Percentiles rank a stretch among this genome's conserved stretches.
Conservation (phyloP, 2,888 invertebrate genomes). For the Agrochola circellaris region DNA sequence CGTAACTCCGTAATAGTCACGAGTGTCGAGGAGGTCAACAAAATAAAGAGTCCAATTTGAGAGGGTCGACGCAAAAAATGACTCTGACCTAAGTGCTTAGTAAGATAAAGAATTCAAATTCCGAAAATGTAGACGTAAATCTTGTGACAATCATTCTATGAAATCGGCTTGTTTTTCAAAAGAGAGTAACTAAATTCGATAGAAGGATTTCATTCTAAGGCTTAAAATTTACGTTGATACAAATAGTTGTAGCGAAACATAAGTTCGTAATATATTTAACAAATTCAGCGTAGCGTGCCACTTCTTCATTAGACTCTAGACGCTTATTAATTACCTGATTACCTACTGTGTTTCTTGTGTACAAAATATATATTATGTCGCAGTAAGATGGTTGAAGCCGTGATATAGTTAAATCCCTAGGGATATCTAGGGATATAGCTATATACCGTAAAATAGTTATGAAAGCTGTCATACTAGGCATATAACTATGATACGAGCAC, state of each 20-base stretch:
- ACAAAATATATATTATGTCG: not conserved
- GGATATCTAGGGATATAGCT: too few species aligned
- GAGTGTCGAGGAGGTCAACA: slow-evolving; percentile 51
- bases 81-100: slow-evolving; percentile 39
- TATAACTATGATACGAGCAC: too few species aligned
- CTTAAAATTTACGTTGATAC: not conserved
- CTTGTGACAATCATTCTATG: slow-evolving; percentile 7
- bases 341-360: slow-evolving; percentile 3
- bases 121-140: slow-evolving; percentile 31
- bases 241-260: not conserved
- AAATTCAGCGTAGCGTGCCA: slow-evolving; percentile 1
- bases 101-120: slow-evolving; percentile 53
- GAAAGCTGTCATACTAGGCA: too few species aligned
- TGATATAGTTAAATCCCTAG: too few species aligned
- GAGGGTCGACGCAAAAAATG: slow-evolving; percentile 53
- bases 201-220: not conserved
- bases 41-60: slow-evolving; percentile 57
- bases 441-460: too few species aligned
- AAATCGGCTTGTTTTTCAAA: slow-evolving; percentile 13
- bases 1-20: slow-evolving; percentile 58
- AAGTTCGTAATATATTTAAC: not conserved
- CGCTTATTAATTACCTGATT: slow-evolving; percentile 1
- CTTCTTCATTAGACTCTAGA: not conserved
- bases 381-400: too few species aligned
- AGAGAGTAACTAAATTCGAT: not conserved